phyloP scores from a whole-genome alignment of 2,113 vertebrate genomes.

The Otolemur garnettii region DNA sequence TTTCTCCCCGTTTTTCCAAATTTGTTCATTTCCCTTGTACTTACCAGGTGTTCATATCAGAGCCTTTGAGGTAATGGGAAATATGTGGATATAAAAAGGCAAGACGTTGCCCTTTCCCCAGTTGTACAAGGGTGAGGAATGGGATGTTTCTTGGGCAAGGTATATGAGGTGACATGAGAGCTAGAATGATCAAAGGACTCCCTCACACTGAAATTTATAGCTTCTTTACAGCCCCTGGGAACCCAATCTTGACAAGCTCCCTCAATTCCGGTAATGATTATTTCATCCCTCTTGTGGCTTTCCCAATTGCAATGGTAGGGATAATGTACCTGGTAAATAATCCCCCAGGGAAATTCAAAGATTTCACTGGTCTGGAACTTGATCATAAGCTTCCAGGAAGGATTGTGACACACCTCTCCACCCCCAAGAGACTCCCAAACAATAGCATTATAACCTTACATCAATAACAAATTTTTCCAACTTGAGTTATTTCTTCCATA shows the following conservation, averaged over 20 bases:
- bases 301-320: background rate
- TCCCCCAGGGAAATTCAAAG: background rate
- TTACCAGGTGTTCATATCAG: slow-evolving; percentile 38
- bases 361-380: background rate
- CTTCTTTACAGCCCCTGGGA: background rate
- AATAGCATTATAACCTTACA: background rate
- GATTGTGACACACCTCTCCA: background rate
- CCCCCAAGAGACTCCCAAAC: background rate
- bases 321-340: background rate
- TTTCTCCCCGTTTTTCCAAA: background rate
- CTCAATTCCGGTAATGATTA: slow-evolving; percentile 12
- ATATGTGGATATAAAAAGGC: background rate
- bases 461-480: background rate
- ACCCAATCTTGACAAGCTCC: background rate
- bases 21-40: background rate
- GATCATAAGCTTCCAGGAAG: background rate
- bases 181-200: background rate
- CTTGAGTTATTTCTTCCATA: background rate
- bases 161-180: background rate
- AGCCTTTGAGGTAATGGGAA: background rate
- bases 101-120: background rate
- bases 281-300: slow-evolving; percentile 29
- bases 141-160: background rate
- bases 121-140: background rate
- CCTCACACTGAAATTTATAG: background rate